These are phyloP conservation scores for Trachops cirrhosus DNA, from an alignment of 2,797 vertebrate species.

Conservation along the genomic window DNA sequence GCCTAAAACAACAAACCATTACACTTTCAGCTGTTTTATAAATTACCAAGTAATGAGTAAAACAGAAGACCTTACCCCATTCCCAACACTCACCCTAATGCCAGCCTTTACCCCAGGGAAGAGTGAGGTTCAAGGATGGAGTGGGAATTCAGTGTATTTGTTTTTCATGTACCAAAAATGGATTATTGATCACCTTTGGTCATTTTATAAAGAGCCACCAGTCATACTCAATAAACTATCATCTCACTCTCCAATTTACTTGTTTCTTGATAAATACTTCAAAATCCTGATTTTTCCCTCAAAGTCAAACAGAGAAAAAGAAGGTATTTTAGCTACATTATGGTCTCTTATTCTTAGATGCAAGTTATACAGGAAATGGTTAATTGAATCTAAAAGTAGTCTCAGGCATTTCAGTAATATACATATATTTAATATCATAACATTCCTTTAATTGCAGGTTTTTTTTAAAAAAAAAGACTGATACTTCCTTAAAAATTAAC, in stretches of 20 bases:
- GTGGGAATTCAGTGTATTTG: neutral
- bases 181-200: neutral
- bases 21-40: slow-evolving; percentile 19
- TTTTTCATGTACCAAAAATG: neutral
- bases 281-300: neutral
- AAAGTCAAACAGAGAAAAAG: neutral
- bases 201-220: neutral
- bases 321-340: neutral
- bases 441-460: neutral
- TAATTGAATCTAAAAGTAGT: neutral
- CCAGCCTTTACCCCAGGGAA: slow-evolving; percentile 16
- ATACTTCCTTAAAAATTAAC: neutral
- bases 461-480: slow-evolving; percentile 4
- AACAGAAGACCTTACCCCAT: slow-evolving; percentile 19
- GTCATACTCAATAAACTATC: neutral
- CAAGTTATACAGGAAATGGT: neutral
- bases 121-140: neutral
- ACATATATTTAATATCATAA: neutral
- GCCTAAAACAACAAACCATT: slow-evolving; percentile 32
- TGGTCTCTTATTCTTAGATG: slow-evolving; percentile 9
- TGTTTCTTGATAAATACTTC: neutral
- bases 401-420: neutral
- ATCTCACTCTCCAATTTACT: neutral
- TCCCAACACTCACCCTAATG: neutral
- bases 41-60: slow-evolving; percentile 35